A percentile compares a stretch with the other conserved stretches of the same genome.
These are phyloP conservation scores for Probosciger aterrimus DNA, from an alignment of 2,113 vertebrate genomes.

Conservation along the genomic window DNA sequence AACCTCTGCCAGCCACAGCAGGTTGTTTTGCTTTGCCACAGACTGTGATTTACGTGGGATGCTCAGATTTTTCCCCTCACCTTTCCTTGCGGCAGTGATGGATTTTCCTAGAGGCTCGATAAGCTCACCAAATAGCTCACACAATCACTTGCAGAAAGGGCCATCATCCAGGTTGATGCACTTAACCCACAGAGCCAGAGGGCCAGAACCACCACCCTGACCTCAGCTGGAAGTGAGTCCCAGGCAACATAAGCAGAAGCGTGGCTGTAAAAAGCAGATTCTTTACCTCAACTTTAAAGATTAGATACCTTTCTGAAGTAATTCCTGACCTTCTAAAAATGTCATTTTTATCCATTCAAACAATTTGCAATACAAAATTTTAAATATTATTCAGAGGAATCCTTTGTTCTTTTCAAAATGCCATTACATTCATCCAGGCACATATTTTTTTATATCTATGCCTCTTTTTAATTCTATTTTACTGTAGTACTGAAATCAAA, in stretches of 20 bases:
- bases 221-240: background rate
- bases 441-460: background rate
- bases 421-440: background rate
- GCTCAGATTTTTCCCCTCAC: background rate
- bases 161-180: background rate
- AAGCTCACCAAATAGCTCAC: background rate
- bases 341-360: background rate
- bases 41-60: accelerated
- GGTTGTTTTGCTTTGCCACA: background rate
- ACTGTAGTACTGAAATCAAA: background rate
- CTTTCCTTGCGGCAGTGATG: background rate
- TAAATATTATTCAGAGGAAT: slow-evolving; percentile 37
- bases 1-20: background rate
- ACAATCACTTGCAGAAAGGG: background rate
- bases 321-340: slow-evolving; percentile 43
- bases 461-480: background rate
- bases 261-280: background rate
- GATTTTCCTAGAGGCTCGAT: background rate
- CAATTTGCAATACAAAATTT: slow-evolving; percentile 21
- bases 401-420: slow-evolving; percentile 38
- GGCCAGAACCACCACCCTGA: background rate
- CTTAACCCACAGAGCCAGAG: background rate
- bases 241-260: background rate
- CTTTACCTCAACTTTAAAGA: background rate
- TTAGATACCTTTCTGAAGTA: background rate